Base-by-base conservation (phyloP, 2,113 vertebrate genomes). In the Agapornis roseicollis region DNA sequence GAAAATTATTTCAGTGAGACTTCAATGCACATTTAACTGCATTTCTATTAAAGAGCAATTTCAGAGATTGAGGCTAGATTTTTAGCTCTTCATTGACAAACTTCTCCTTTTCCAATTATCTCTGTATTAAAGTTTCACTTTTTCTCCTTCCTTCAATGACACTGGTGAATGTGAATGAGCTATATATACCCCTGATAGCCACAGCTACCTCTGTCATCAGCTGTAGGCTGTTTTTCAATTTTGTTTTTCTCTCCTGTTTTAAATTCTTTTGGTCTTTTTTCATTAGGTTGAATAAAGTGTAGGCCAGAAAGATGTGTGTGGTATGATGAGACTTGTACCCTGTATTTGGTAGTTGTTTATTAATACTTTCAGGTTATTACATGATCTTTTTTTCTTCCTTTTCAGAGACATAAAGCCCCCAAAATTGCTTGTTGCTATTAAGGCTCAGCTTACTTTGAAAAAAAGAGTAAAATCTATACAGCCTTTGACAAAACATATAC, bases 271-370 rank as follows among this genome's bases (percentile, higher is more conserved):
- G 55, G 56, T 65, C 31, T 80, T 91, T 91, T 94, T 88, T 66
- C 53, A 69, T 96, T 94, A 86, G 65, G 17, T 6, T 81, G 58
- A 95, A 28, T 91, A 87, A 96, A 78, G 31, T 53, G 39, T 84
- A 52, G 35, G 9, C 80, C 37, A 80, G 63, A 70, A 92, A 28
- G 24, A 91, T 80, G 22, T 12, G 7, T 56, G 25, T 85, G 11
- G 11, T 91, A 11, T 71, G 69, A 93, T 76, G 65, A 89, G 16
- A 69, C 46, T 37, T 46, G 52, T 58, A 53, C 17, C 69, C 25
- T 60, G 37, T 17, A 25, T 79, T 83, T 58, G 53, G 80, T 50
- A 27, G 12, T 47, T 7, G 17, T 91, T 73, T 84, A 81, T 61
- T 72, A 73, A 60, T 71, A 31, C 7, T 64, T 87, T 72, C 81